These are phyloP conservation scores for Cyprinella venusta DNA, from an alignment of 2,797 vertebrate genomes.

Conservation along the genomic window DNA sequence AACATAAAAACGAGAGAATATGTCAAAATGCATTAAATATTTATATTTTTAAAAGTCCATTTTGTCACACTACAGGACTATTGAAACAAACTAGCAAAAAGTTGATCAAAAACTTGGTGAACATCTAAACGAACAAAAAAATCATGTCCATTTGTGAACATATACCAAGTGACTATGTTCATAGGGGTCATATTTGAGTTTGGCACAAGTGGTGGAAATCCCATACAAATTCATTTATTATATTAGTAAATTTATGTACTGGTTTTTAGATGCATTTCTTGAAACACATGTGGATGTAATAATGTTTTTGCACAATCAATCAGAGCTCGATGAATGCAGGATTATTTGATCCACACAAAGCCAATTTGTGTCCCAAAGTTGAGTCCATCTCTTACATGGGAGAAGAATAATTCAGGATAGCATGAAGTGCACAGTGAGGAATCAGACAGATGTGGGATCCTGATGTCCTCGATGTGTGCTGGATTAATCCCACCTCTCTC, in stretches of 20 bases:
- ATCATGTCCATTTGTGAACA: neutral
- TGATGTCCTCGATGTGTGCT: conserved; percentile 85
- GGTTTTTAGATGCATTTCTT: neutral
- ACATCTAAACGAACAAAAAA: neutral
- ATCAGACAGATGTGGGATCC: conserved; percentile 65
- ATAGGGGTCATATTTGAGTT: neutral
- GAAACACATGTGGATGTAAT: neutral
- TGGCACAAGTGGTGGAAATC: neutral
- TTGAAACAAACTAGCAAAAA: neutral
- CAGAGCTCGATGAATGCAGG: neutral
- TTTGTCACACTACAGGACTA: neutral
- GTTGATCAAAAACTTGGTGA: neutral
- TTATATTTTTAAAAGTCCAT: neutral
- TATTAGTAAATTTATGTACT: neutral
- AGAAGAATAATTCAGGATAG: conserved; percentile 87
- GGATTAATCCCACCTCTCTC: conserved; percentile 86
- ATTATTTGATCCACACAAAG: conserved; percentile 85
- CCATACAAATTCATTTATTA: neutral
- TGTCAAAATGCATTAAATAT: neutral
- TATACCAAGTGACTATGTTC: neutral
- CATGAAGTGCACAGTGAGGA: conserved; percentile 89
- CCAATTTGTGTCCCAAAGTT: conserved; percentile 93
- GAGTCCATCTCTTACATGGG: conserved; percentile 86
- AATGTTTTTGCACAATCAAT: neutral
- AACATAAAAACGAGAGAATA: neutral